phyloP scores from a whole-genome alignment of 1,140 invertebrate species.

The Arctopsyche grandis region DNA sequence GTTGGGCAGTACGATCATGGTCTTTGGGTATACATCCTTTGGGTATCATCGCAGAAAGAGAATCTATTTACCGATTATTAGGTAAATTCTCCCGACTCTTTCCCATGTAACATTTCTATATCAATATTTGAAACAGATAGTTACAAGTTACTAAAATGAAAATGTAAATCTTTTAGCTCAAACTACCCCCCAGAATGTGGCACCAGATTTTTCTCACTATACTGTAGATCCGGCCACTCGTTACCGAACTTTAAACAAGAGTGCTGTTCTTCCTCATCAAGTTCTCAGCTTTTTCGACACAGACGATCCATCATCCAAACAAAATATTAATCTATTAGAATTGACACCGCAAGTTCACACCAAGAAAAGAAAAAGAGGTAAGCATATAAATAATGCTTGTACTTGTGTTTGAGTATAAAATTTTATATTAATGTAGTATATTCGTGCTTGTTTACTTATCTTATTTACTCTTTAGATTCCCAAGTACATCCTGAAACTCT shows the following conservation, averaged over 20 bases:
- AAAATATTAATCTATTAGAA: conserved; percentile 61
- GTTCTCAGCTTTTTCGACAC: conserved; percentile 70
- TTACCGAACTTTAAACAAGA: conserved; percentile 73
- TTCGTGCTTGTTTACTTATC: neutral
- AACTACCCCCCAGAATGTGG: conserved; percentile 95
- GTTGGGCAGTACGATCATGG: conserved; percentile 93
- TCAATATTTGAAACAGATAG: no score
- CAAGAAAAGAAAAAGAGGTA: conserved; percentile 74
- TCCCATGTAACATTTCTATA: neutral
- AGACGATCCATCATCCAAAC: conserved; percentile 64
- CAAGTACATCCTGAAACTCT: conserved; percentile 79
- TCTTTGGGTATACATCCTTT: conserved; percentile 75
- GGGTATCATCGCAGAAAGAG: conserved; percentile 91
- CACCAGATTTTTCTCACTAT: conserved; percentile 87
- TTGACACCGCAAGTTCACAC: conserved; percentile 57
- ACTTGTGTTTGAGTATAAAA: conserved; percentile 45
- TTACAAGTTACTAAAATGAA: neutral
- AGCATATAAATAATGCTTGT: no score
- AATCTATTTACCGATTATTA: conserved; percentile 87
- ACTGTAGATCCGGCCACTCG: conserved; percentile 91
- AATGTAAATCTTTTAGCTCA: conserved; percentile 76
- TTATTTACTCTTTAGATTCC: conserved; percentile 65
- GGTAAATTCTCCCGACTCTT: conserved; percentile 56
- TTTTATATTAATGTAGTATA: neutral
- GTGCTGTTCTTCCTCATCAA: conserved; percentile 71